phyloP scores from a whole-genome alignment of 1,140 invertebrate genomes.

The Drosophila athabasca region DNA sequence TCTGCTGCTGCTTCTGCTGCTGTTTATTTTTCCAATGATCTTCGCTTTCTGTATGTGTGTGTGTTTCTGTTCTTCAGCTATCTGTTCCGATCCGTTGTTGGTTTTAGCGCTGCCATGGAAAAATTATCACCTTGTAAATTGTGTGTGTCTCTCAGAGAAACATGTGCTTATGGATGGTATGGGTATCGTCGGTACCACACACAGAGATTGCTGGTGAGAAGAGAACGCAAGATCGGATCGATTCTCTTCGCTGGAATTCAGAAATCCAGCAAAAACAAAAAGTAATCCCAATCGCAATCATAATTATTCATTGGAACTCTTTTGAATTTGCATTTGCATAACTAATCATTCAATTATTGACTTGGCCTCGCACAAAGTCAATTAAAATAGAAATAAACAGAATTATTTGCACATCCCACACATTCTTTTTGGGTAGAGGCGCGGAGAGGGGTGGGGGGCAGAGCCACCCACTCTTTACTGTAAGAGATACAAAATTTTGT shows the following conservation, averaged over 20 bases:
- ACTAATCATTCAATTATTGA: conserved; percentile 67
- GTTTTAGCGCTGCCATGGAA: conserved; percentile 44
- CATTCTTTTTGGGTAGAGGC: too few relatives aligned
- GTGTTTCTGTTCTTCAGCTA: not conserved
- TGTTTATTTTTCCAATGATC: conserved; percentile 68
- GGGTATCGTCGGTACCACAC: not conserved
- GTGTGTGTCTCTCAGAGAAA: conserved; percentile 44
- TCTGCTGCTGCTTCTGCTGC: conserved; percentile 8
- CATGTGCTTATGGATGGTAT: conserved; percentile 26
- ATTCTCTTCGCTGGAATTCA: not conserved
- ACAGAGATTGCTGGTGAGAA: too few relatives aligned
- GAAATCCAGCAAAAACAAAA: conserved; percentile 3
- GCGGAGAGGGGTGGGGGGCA: too few relatives aligned
- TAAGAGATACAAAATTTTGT: conserved; percentile 59
- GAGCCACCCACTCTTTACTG: not conserved
- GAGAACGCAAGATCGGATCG: conserved; percentile 4
- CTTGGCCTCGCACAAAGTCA: conserved; percentile 61
- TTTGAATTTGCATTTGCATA: conserved; percentile 53
- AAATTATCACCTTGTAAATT: conserved; percentile 59
- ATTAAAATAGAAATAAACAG: conserved; percentile 65
- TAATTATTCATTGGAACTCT: conserved; percentile 32
- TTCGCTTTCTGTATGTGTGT: conserved; percentile 19
- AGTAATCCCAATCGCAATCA: not conserved
- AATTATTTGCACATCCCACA: conserved; percentile 15
- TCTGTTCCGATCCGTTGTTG: conserved; percentile 12